phyloP scores from a whole-genome alignment of 2,113 vertebrate genomes.

The Aphelocoma coerulescens region DNA sequence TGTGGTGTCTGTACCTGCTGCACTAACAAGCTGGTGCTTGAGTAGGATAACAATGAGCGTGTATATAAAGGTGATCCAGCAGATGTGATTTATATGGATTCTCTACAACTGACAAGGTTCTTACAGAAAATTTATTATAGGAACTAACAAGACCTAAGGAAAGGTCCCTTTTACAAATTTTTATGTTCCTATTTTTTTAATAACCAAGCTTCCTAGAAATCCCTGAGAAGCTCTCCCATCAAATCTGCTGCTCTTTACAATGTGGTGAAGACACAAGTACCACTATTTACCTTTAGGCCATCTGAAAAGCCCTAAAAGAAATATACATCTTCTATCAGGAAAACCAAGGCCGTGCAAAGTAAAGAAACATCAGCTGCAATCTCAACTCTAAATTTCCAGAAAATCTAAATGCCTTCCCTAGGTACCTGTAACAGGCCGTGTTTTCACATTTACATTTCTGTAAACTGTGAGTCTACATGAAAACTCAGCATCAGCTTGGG shows the following conservation, averaged over 20 bases:
- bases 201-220: background rate
- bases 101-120: background rate
- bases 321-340: background rate
- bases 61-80: background rate
- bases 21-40: background rate
- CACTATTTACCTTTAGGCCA: background rate
- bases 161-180: background rate
- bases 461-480: background rate
- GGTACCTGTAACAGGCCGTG: background rate
- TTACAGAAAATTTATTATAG: background rate
- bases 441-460: background rate
- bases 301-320: background rate
- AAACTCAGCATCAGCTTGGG: background rate
- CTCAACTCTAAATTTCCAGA: background rate
- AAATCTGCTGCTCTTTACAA: background rate
- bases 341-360: background rate
- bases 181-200: background rate
- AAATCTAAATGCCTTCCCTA: background rate
- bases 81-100: background rate
- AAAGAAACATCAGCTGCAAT: background rate
- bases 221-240: background rate
- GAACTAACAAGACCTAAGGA: background rate
- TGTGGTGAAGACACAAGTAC: background rate
- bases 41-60: background rate
- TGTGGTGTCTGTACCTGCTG: background rate